Conservation (phyloP, 2,797 vertebrate species). For the Neosalanx taihuensis region DNA sequence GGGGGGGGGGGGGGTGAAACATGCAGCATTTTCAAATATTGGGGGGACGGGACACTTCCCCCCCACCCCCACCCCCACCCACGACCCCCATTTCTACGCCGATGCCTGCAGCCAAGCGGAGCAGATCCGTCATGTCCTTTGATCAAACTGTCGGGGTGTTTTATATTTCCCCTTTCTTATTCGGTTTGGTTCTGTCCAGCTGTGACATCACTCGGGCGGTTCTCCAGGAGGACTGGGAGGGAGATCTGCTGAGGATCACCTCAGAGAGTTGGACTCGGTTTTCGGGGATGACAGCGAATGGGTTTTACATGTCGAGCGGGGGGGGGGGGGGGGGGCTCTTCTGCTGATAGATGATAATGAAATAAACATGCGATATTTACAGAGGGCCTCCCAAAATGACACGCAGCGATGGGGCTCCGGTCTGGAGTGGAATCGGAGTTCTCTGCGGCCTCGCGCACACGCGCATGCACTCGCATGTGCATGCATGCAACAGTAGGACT, state of each 20-base stretch:
- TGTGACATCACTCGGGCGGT: conserved; percentile 38
- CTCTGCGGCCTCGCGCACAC: conserved; percentile 15
- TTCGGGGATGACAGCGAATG: conserved; percentile 54
- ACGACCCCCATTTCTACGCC: too few relatives aligned
- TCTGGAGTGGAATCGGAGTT: conserved; percentile 28
- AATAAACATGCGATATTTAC: conserved; percentile 55
- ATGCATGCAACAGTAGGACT: neutral
- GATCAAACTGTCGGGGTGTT: conserved; percentile 71
- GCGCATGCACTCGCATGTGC: too few relatives aligned
- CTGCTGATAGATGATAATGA: conserved; percentile 56
- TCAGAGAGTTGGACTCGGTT: conserved; percentile 56
- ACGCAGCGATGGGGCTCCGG: conserved; percentile 35
- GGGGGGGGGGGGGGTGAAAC: too few relatives aligned
- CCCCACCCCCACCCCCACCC: too few relatives aligned
- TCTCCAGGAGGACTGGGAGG: conserved; percentile 40
- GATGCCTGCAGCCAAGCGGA: conserved; percentile 63
- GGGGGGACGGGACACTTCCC: too few relatives aligned
- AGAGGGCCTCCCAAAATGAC: conserved; percentile 41
- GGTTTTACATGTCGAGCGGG: conserved; percentile 54
- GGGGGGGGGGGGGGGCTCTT: too few relatives aligned
- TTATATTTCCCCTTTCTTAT: conserved; percentile 19
- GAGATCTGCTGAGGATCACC: conserved; percentile 51
- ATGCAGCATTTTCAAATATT: too few relatives aligned
- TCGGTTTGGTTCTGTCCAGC: conserved; percentile 43
- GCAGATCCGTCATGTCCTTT: conserved; percentile 67